Evolutionary conservation across 64 coral and sea anemone genomes (phyloP).

Genomic region (Stichodactyla helianthus): DNA sequence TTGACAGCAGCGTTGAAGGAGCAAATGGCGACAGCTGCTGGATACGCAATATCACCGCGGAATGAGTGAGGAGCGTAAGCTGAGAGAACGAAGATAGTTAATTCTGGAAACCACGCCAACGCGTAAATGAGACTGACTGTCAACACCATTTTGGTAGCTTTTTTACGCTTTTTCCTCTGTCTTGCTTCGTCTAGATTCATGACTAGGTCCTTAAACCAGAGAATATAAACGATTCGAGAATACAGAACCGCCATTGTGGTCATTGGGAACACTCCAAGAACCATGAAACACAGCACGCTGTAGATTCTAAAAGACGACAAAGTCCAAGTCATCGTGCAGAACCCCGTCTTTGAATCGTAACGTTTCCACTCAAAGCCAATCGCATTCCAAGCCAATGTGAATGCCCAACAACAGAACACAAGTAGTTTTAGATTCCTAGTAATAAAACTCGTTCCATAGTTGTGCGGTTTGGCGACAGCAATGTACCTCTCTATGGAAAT

Average conservation of each 20-base stretch:
- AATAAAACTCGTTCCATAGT: background rate
- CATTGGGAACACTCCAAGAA: conserved; percentile 28
- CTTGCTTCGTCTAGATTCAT: background rate
- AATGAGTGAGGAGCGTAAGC: conserved; percentile 9
- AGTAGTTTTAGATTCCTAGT: background rate
- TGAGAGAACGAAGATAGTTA: conserved; percentile 10
- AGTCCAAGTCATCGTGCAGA: conserved; percentile 24
- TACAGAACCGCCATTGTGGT: conserved; percentile 26
- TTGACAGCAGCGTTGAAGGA: conserved; percentile 46
- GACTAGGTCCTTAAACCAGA: conserved; percentile 21
- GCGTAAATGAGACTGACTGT: conserved; percentile 33
- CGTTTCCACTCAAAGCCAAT: conserved; percentile 17
- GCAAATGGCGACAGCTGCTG: conserved; percentile 31
- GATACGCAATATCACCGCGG: conserved; percentile 30
- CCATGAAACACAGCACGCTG: conserved; percentile 19
- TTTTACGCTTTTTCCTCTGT: conserved; percentile 34
- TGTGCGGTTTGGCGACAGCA: background rate
- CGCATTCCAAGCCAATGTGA: background rate
- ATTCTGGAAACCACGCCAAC: conserved; percentile 29
- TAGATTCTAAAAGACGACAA: conserved; percentile 5
- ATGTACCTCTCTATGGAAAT: conserved; percentile 28
- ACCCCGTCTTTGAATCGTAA: conserved; percentile 3
- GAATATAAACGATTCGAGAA: conserved; percentile 2
- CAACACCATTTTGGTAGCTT: conserved; percentile 53
- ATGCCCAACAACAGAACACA: background rate